These are phyloP conservation scores for Cryptotermes secundus DNA, from an alignment of 1,140 invertebrate species.

Conservation along the genomic window DNA sequence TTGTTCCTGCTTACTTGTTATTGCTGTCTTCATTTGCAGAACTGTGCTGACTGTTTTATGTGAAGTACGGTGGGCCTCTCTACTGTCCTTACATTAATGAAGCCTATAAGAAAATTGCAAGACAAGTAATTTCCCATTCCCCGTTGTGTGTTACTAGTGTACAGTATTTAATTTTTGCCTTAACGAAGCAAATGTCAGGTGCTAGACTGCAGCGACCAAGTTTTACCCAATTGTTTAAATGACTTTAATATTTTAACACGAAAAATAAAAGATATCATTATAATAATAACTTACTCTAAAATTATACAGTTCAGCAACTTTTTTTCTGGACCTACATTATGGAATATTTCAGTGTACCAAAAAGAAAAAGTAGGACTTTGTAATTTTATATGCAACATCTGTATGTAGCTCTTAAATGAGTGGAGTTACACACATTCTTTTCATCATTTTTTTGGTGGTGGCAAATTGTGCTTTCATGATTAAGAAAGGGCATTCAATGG, in stretches of 20 bases:
- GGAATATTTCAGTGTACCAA: background rate
- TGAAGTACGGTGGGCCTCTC: background rate
- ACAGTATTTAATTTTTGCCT: background rate
- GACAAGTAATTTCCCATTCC: background rate
- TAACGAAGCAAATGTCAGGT: background rate
- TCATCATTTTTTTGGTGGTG: too few relatives aligned
- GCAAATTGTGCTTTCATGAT: too few relatives aligned
- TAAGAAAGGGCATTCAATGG: too few relatives aligned
- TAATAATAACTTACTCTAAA: background rate
- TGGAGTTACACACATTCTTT: too few relatives aligned
- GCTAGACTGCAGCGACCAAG: background rate
- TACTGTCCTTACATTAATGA: background rate
- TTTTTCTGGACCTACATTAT: background rate
- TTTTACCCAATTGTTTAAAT: background rate
- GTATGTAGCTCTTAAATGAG: too few relatives aligned
- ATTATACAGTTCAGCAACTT: background rate
- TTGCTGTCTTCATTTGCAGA: background rate
- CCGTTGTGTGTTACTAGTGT: background rate
- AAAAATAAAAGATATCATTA: background rate
- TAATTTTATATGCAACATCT: background rate
- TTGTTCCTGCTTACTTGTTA: background rate
- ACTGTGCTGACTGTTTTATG: background rate
- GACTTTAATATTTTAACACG: background rate
- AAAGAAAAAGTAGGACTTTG: background rate
- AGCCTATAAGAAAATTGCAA: conserved; percentile 13